Conservation (phyloP, 2,113 vertebrate genomes). For the Porphyrio hochstetteri region DNA sequence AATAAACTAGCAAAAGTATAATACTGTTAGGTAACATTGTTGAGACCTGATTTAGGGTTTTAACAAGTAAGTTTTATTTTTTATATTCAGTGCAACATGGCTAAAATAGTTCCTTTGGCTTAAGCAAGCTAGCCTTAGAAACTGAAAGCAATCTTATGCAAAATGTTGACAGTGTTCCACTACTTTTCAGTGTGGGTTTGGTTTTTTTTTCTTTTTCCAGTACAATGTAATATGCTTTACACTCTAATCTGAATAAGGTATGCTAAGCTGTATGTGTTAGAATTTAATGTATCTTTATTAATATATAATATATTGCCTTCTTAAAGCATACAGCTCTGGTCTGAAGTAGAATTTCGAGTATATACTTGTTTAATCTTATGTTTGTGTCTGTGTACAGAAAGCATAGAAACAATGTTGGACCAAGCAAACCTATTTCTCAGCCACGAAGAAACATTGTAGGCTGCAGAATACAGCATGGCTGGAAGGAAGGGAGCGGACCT, state of each 20-base stretch:
- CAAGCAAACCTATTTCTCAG: slow-evolving; percentile 89
- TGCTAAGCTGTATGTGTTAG: background rate
- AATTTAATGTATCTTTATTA: slow-evolving; percentile 2
- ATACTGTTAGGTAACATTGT: background rate
- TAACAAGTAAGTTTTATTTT: slow-evolving; percentile 1
- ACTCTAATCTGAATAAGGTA: background rate
- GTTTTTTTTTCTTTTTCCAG: background rate
- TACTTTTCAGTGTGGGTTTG: background rate
- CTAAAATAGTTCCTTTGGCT: slow-evolving; percentile 7
- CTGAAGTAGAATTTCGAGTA: background rate
- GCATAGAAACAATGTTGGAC: slow-evolving; percentile 91
- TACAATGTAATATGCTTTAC: background rate
- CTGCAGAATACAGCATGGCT: slow-evolving; percentile 95
- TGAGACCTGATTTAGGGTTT: background rate
- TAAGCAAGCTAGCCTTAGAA: slow-evolving; percentile 6
- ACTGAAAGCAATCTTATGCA: slow-evolving; percentile 1
- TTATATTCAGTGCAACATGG: background rate
- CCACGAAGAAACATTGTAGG: slow-evolving; percentile 92
- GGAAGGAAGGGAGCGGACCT: slow-evolving; percentile 90
- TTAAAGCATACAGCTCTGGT: background rate
- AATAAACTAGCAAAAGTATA: background rate
- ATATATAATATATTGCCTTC: background rate
- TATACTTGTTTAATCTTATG: slow-evolving; percentile 38
- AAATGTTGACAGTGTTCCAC: background rate
- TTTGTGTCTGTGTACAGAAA: slow-evolving; percentile 83